Evolutionary conservation across 2,113 vertebrate species (phyloP).

Genomic region (Silurus meridionalis): DNA sequence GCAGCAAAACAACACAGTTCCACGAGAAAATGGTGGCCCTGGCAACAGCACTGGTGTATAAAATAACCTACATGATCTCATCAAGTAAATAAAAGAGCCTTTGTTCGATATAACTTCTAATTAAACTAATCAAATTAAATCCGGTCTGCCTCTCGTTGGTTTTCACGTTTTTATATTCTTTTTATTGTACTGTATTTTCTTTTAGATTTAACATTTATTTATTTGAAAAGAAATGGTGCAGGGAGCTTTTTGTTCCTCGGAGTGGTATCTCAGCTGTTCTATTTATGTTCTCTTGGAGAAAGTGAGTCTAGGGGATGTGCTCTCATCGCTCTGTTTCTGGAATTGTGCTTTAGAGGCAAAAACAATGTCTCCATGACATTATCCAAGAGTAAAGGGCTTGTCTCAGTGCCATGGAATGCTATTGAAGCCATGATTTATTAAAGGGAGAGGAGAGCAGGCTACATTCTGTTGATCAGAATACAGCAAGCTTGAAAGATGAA

Average conservation of each 20-base stretch:
- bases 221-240: not conserved
- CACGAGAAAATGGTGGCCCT: not conserved
- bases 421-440: not conserved
- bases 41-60: not conserved
- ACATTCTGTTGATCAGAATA: not conserved
- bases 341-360: constrained; percentile 34
- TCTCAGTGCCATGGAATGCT: constrained; percentile 42
- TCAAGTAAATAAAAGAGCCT: not conserved
- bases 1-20: not conserved
- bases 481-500: not conserved
- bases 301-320: constrained; percentile 18
- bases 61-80: not conserved
- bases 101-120: not conserved
- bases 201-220: not conserved
- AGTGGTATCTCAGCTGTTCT: constrained; percentile 6
- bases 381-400: constrained; percentile 29
- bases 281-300: constrained; percentile 23
- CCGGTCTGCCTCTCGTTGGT: not conserved
- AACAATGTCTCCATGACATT: constrained; percentile 48
- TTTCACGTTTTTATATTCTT: not conserved
- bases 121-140: not conserved
- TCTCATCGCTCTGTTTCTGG: constrained; percentile 12
- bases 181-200: too few relatives aligned
- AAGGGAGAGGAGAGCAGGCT: not conserved
- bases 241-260: not conserved